These are phyloP conservation scores for Cataglyphis cursor DNA, from an alignment of 2,888 invertebrate species.

Conservation along the genomic window DNA sequence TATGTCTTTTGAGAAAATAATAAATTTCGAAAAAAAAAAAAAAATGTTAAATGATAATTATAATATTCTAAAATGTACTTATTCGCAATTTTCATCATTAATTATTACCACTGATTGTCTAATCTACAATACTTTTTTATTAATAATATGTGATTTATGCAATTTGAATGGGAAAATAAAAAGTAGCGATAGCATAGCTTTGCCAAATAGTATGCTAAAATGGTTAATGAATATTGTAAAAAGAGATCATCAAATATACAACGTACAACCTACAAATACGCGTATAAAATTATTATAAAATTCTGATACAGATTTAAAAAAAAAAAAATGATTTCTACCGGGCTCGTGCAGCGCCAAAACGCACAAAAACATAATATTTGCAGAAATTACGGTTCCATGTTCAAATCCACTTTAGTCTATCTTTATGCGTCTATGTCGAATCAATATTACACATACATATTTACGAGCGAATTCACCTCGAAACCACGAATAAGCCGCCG, in stretches of 20 bases:
- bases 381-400: conserved; percentile 74
- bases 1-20: conserved; percentile 9
- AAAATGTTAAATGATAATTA: background rate
- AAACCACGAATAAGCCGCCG: conserved; percentile 77
- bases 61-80: background rate
- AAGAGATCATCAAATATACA: conserved; percentile 20
- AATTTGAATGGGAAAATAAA: background rate
- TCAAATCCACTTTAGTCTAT: conserved; percentile 77
- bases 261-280: background rate
- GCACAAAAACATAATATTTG: conserved; percentile 74
- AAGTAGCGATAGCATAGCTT: background rate
- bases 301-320: conserved; percentile 53
- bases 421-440: conserved; percentile 78
- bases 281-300: conserved; percentile 57
- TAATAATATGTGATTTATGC: too few relatives aligned
- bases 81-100: background rate
- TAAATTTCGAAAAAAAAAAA: background rate
- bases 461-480: conserved; percentile 76
- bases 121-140: background rate
- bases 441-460: conserved; percentile 77
- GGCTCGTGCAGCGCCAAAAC: conserved; percentile 30
- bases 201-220: background rate
- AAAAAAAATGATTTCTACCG: conserved; percentile 62
- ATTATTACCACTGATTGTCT: background rate
- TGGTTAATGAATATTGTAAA: conserved; percentile 13